Evolutionary conservation across 2,888 invertebrate genomes (phyloP), one percentile per base, ranked within the genome.

Genomic region (Drosophila merina): DNA sequence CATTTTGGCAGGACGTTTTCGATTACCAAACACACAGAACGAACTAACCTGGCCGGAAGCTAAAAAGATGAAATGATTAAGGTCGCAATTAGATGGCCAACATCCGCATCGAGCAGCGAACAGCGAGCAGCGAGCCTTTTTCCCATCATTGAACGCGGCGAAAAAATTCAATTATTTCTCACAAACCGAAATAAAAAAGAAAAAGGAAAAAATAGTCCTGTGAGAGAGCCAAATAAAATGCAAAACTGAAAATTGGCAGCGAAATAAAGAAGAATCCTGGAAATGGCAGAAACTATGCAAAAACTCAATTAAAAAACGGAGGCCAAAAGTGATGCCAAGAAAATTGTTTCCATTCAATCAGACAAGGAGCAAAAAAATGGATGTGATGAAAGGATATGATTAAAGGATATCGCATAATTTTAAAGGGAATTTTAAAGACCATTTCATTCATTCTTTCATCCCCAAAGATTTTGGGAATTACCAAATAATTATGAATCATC

Each of bases 31-130:
- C 70, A 50, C 69, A 50, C 58, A 45, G 14, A 44, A 77, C 66
- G 66, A 75, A 71, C 80, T 72, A 79, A 79, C 80, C 70, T 75
- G 75, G 72, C 77, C 78, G 77, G 77, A 77, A 79, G 77, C 75
- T 67, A 71, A 74, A 62, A 68, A 79, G 76, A 82, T 82, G 69
- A 77, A 82, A 79, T 79, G 79, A 82, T 79, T 78, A 70, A 81
- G 66, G 51, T 68, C 67, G 68, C 82, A 79, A 79, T 79, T 81
- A 81, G 72, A 72, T 54, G 57, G 63, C 68, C 56, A 67, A 70
- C 60, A 76, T 57, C 64, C 49, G 59, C 68, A 31, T 25, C 30
- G n/a, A 20, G 20, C 20, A 20, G 1, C 20, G 20, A 20, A 2
- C 20, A 20, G 20, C 2, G 20, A 20, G 2, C 20, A 20, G 20